Evolutionary conservation across 2,797 vertebrate genomes (phyloP), one percentile per base, ranked within the genome.

Genomic region (Lateolabrax maculatus): DNA sequence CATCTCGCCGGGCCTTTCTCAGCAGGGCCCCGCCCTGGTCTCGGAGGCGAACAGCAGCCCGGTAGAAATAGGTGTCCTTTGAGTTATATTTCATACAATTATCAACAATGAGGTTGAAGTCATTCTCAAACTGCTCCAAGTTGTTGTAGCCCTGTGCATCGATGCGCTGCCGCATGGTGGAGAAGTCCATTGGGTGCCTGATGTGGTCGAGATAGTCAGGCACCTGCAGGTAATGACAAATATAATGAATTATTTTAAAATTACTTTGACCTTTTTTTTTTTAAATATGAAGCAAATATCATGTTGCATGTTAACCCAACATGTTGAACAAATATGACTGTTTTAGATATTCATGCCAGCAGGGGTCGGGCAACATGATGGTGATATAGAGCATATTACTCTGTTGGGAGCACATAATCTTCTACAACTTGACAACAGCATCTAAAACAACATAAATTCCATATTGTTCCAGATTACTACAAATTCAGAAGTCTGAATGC

Each of bases 31-130:
- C 98, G 6, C 98, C 98, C 94, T 98, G 98, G 93, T 99, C 98
- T 41, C 98, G 94, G 87, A 99, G 95, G 61, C 97, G 94, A 73
- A 97, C 94, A 0, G 97, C 98, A 9, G 97, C 97, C 73, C 98
- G 95, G 90, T 98, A 97, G 87, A 99, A 99, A 91, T 98, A 97
- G 0, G 98, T 98, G 92, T 99, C 98, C 93, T 98, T 99, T 71
- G 97, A 97, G 89, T 99, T 99, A 88, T 99, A 99, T 88, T 97
- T 98, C 97, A 99, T 96, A 93, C 98, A 99, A 85, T 99, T 99
- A 83, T 97, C 95, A 79, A 99, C 79, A 12, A 99, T 98, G 75
- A 99, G 97, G 91, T 98, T 97, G 84, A 99, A 99, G 93, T 99
- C 98, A 1, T 93, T 95, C 92, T 99, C 97, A 79, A 99, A 98